Evolutionary conservation across 2,797 vertebrate genomes (phyloP), one percentile per base, ranked within the genome.

Genomic region (Xyrichtys novacula): DNA sequence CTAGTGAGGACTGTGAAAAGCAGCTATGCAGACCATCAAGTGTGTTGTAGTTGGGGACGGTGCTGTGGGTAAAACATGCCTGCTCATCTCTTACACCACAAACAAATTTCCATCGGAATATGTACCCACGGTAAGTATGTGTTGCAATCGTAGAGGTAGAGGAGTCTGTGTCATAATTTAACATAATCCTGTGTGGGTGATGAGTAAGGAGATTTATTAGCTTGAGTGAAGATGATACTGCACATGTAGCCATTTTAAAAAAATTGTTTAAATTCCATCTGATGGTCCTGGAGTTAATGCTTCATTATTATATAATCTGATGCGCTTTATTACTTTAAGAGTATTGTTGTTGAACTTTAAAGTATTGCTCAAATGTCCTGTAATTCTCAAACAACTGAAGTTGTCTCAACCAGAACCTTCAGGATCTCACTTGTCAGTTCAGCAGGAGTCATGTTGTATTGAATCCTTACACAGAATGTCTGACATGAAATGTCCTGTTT

Each of bases 101-200:
- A 95, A 95, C 90, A 95, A 95, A 87, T 95, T 95, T 76, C 94
- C 94, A 22, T 95, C 94, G 46, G 94, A 95, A 90, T 95, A 95
- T 56, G 94, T 95, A 76, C 94, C 94, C 36, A 95, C 94, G 84
- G 94, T 95, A 82, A 91, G 94, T 88, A n/a, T 3, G 0, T 40
- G 26, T 44, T 6, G 22, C 2, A 12, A 12, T 22, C 3, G 20
- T 6, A 14, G 19, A 22, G n/a, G n/a, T n/a, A n/a, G n/a, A n/a
- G n/a, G 0, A 16, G 39, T 5, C 17, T n/a, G 5, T 40, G 39
- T 40, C 5, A 19, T 40, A 19, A 1, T 5, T n/a, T 7, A 7
- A 0, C 19, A 3, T 19, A 7, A 8, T 40, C 19, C 3, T 40
- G 39, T 40, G 6, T 40, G 16, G 5, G 17, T 39, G 36, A 7